phyloP scores from a whole-genome alignment of 2,888 invertebrate species.

The Campopleginae sp. region DNA sequence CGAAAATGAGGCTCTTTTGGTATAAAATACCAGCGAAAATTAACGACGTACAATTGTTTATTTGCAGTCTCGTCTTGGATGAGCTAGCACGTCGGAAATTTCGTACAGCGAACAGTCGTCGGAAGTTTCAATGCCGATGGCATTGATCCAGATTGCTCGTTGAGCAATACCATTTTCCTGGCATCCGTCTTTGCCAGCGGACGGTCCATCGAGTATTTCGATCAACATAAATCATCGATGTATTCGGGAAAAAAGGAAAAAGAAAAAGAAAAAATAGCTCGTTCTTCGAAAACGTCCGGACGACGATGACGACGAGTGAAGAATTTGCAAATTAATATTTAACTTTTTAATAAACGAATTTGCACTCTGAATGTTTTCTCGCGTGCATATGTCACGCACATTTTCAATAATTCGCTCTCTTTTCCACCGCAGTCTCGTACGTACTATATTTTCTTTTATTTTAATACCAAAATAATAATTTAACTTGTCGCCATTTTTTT shows the following conservation, averaged over 20 bases:
- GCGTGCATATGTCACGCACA: not conserved
- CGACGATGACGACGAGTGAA: conserved; percentile 8
- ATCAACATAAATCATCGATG: conserved; percentile 29
- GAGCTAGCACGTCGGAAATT: conserved; percentile 18
- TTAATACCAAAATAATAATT: conserved; percentile 10
- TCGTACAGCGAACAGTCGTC: conserved; percentile 42
- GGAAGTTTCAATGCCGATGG: conserved; percentile 42
- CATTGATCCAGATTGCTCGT: conserved; percentile 44
- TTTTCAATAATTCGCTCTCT: conserved; percentile 6
- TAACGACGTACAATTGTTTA: conserved; percentile 38
- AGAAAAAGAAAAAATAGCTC: conserved; percentile 8
- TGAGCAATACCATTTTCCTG: conserved; percentile 39
- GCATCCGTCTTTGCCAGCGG: conserved; percentile 42
- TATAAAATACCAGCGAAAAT: not conserved
- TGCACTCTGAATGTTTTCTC: not conserved
- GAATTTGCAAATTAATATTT: not conserved
- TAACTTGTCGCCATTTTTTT: not conserved
- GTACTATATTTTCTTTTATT: conserved; percentile 8
- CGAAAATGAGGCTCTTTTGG: not conserved
- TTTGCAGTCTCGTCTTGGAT: conserved; percentile 47
- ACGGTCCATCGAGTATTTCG: conserved; percentile 48
- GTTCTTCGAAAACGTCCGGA: not conserved
- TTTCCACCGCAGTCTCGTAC: not conserved
- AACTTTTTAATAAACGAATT: not conserved
- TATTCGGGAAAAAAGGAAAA: not conserved